phyloP scores from a whole-genome alignment of 1,140 invertebrate genomes.

The Zaprionus capensis region DNA sequence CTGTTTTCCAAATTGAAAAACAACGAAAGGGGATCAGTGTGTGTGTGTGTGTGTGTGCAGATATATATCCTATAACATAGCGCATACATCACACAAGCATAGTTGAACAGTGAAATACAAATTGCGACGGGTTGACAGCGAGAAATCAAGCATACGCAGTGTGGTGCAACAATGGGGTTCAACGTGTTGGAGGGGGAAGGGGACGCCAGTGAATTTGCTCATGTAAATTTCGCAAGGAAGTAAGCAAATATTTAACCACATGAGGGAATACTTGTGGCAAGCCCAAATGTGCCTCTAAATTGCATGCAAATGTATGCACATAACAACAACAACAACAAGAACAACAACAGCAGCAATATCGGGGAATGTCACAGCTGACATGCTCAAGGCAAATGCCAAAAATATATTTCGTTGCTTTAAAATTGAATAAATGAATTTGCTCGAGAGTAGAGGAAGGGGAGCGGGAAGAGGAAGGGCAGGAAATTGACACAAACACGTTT shows the following conservation, averaged over 20 bases:
- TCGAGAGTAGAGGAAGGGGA: neutral
- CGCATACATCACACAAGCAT: constrained; percentile 20
- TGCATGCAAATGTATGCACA: constrained; percentile 67
- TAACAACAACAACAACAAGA: constrained; percentile 28
- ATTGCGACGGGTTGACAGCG: constrained; percentile 10
- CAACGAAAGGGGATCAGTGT: neutral
- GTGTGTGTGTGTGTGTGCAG: neutral
- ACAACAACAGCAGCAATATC: constrained; percentile 17
- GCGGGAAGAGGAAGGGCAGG: neutral
- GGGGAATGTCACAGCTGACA: constrained; percentile 42
- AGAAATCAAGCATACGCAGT: constrained; percentile 29
- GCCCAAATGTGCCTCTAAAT: constrained; percentile 38
- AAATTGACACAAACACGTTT: constrained; percentile 53
- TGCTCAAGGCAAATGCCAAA: constrained; percentile 30
- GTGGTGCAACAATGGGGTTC: neutral
- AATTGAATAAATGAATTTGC: constrained; percentile 15
- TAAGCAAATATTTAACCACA: constrained; percentile 58
- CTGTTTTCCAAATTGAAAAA: constrained; percentile 15
- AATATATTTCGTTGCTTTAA: constrained; percentile 35
- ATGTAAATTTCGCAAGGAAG: constrained; percentile 55
- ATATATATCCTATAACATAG: neutral
- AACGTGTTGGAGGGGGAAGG: neutral
- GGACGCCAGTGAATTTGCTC: constrained; percentile 5
- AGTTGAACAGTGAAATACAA: constrained; percentile 20
- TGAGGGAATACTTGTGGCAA: constrained; percentile 23